Conservation (phyloP, 2,797 vertebrate species). For the Siniperca scherzeri region DNA sequence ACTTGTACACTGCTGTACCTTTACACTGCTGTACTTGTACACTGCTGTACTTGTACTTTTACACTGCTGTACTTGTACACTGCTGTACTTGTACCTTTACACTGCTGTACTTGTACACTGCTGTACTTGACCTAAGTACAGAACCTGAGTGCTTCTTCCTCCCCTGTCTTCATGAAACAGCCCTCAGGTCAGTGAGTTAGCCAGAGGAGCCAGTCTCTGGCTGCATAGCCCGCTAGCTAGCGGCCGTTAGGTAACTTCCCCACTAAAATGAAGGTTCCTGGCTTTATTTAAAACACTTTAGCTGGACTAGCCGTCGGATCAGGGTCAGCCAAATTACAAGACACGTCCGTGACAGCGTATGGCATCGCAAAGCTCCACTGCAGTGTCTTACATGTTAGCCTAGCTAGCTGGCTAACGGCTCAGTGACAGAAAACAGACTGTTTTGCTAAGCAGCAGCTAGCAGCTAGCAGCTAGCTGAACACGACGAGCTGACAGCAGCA, state of each 20-base stretch:
- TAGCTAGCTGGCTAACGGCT: slow-evolving; percentile 32
- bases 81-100: too few relatives aligned
- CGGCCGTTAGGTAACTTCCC: not conserved
- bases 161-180: too few relatives aligned
- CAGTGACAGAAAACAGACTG: slow-evolving; percentile 22
- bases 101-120: too few relatives aligned
- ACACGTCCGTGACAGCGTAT: not conserved
- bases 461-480: slow-evolving; percentile 15
- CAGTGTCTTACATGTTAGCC: not conserved
- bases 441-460: slow-evolving; percentile 9
- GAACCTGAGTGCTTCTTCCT: too few relatives aligned
- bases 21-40: too few relatives aligned
- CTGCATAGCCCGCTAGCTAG: not conserved
- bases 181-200: not conserved
- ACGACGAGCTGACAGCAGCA: slow-evolving; percentile 8
- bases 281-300: not conserved
- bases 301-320: not conserved
- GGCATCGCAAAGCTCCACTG: not conserved
- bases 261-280: not conserved
- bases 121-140: too few relatives aligned
- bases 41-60: too few relatives aligned
- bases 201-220: not conserved
- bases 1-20: too few relatives aligned
- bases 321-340: too few relatives aligned
- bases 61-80: too few relatives aligned